Base-by-base conservation (phyloP, 2,113 vertebrate species). In the Pterocles orientalis region DNA sequence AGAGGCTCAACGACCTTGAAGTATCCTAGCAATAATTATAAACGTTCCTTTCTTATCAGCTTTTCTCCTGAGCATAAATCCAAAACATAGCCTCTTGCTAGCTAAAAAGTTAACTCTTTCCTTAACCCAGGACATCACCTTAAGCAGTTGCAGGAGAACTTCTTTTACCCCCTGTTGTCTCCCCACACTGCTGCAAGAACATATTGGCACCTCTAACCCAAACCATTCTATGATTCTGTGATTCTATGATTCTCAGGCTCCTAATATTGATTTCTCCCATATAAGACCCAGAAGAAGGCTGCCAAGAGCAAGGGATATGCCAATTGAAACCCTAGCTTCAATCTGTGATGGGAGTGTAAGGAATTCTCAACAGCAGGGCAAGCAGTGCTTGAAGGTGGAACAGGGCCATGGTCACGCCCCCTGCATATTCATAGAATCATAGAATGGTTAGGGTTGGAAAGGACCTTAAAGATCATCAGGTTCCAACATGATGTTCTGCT, bases 181-280 rank as follows among this genome's bases (percentile, higher is more conserved):
- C 10, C 7, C 34, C 4, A 11, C 20, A 31, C 25, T 1, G 0
- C 50, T 80, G 15, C 16, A 56, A 47, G 8, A 54, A 64, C 6
- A 2, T 39, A 56, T 4, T 73, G n/a, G 12, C 24, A 62, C 15
- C 21, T 91, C 41, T 12, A 41, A 41, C 41, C 41, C 41, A 41
- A 41, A 41, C 41, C 41, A 41, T 41, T 41, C 41, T 41, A 41
- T 41, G 41, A 41, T 41, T 41, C 41, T 41, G 13, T 41, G 41
- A 41, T 41, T 41, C 41, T 14, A 13, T 41, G 14, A 41, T 41
- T 41, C 41, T 41, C 60, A 62, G 21, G 17, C 23, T 51, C 13
- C 14, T 60, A 18, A 64, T 48, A 20, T 6, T 77, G 34, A 33
- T 48, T 86, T 83, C 19, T 65, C 5, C 53, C 20, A 10, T 23